Conservation (phyloP, 2,797 vertebrate species). For the Periparus ater region DNA sequence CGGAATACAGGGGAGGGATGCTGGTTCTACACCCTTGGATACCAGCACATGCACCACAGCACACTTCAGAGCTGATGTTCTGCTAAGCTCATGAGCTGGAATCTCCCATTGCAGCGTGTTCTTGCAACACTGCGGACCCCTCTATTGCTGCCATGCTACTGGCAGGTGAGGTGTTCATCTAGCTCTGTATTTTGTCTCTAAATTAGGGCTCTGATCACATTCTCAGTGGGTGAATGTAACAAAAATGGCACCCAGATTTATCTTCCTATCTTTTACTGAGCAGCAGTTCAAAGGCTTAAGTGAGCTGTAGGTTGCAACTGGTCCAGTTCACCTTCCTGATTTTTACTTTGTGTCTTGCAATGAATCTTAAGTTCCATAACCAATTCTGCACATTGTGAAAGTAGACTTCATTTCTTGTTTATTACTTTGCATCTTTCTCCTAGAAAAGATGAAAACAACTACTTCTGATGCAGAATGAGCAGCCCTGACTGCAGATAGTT, state of each 20-base stretch:
- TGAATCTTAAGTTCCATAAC: neutral
- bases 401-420: neutral
- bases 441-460: neutral
- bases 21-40: neutral
- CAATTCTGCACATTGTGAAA: neutral
- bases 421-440: neutral
- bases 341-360: neutral
- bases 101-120: neutral
- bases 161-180: neutral
- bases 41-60: fast-evolving
- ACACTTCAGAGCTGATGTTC: neutral
- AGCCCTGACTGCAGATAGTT: neutral
- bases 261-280: neutral
- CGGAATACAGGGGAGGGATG: neutral
- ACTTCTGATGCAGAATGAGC: neutral
- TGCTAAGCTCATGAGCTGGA: neutral
- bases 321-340: neutral
- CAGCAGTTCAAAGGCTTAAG: neutral
- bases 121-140: neutral
- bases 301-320: neutral
- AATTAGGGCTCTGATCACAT: neutral
- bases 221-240: neutral
- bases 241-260: neutral
- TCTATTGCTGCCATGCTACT: neutral
- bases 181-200: neutral